Conservation (phyloP, 2,888 invertebrate genomes). For the Limnephilus rhombicus region DNA sequence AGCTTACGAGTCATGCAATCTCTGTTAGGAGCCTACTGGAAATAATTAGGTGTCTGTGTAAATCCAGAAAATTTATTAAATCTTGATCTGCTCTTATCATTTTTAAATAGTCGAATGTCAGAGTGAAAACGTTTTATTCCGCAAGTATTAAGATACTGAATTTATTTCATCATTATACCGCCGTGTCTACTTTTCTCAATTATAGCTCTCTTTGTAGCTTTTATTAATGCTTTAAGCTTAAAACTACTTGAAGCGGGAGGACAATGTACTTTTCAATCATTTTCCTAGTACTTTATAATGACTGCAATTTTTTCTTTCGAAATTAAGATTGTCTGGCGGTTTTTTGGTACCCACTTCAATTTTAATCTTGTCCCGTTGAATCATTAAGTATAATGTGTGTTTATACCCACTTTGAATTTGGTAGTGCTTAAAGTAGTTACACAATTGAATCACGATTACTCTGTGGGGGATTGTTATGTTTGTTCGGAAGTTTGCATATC, state of each 20-base stretch:
- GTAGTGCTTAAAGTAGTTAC: background rate
- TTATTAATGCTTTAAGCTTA: no score
- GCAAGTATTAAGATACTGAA: background rate
- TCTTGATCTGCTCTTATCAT: background rate
- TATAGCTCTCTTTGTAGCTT: no score
- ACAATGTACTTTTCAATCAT: background rate
- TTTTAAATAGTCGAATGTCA: background rate
- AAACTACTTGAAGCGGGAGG: no score
- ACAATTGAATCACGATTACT: background rate
- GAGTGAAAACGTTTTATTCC: background rate
- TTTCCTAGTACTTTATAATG: background rate
- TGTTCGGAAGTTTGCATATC: background rate
- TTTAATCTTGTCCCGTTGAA: no score
- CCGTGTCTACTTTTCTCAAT: no score
- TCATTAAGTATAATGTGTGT: background rate
- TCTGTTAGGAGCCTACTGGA: background rate
- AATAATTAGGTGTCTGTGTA: background rate
- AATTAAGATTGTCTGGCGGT: no score
- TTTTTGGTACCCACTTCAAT: no score
- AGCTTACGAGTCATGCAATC: background rate
- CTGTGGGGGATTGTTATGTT: background rate
- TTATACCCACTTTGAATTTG: background rate
- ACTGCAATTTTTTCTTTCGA: no score
- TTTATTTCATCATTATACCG: no score
- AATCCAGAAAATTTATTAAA: background rate